These are phyloP conservation scores for Drosophila suboccidentalis DNA, from an alignment of 2,888 invertebrate genomes.

Conservation along the genomic window DNA sequence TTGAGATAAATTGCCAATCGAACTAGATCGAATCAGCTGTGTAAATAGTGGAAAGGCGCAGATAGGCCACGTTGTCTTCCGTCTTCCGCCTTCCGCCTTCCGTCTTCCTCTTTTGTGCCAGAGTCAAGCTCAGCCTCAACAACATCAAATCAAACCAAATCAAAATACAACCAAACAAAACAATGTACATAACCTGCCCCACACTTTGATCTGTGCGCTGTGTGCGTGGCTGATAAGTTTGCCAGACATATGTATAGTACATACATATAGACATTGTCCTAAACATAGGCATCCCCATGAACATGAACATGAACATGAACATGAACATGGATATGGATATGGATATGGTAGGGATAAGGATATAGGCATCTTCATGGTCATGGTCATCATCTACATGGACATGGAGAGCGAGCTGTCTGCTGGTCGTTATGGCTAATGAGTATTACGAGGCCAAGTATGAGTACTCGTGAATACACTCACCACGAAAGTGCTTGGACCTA, in stretches of 20 bases:
- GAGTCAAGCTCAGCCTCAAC: constrained; percentile 14
- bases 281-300: not conserved
- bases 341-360: constrained; percentile 10
- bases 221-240: constrained; percentile 56
- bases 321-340: not conserved
- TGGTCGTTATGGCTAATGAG: constrained; percentile 77
- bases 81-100: no score
- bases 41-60: constrained; percentile 75
- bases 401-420: constrained; percentile 45
- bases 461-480: constrained; percentile 5
- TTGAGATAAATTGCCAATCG: constrained; percentile 80
- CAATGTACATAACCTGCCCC: constrained; percentile 11
- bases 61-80: constrained; percentile 53
- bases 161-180: constrained; percentile 38
- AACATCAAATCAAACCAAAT: constrained; percentile 49
- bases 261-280: constrained; percentile 27
- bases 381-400: constrained; percentile 17
- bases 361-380: constrained; percentile 29
- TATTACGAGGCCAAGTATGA: constrained; percentile 62
- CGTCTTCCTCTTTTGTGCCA: not conserved
- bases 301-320: not conserved
- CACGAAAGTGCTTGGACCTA: constrained; percentile 16
- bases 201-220: constrained; percentile 64
- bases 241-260: constrained; percentile 34
- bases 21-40: constrained; percentile 79